Evolutionary conservation across 2,113 vertebrate genomes (phyloP), one percentile per base, ranked within the genome.

Genomic region (Emberiza fucata): DNA sequence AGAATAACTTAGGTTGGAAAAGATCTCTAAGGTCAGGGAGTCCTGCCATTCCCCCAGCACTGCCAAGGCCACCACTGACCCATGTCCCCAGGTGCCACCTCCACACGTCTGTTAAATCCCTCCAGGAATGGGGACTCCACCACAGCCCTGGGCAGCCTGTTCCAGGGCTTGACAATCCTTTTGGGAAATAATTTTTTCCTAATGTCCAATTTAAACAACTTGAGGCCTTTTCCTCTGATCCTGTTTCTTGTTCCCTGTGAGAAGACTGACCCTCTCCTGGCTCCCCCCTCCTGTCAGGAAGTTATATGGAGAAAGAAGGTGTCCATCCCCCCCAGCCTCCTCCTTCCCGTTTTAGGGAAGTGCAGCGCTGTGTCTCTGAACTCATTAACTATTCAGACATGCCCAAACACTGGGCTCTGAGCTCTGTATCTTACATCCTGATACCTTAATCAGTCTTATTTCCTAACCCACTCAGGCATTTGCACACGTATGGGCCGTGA

Each of bases 401-500:
- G 71, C 17, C 37, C 77, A 39, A 54, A 75, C 8, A 19, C 18
- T 21, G 70, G 88, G 25, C 29, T 37, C 60, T 23, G 37, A 27
- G 33, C 29, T 69, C 76, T 44, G 18, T 29, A 51, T 37, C n/a
- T 29, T 29, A 16, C 3, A 1, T 59, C 51, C 25, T 8, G 47
- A 75, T 14, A 42, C 12, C 5, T 23, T 29, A 50, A 29, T 21
- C 37, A 47, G 23, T 29, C 29, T 31, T 28, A 28, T 53, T 83
- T 72, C 31, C 29, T 64, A 24, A 44, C 24, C 35, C 19, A 14
- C 18, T 77, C 8, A 21, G 23, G 16, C 42, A 37, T 21, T 84
- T 3, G 1, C 50, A 78, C 13, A 15, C 1, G 0, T 2, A 29
- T 12, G 14, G 40, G 13, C 48, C 50, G 21, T 29, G 10, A 33